Evolutionary conservation across 2,113 vertebrate genomes (phyloP).

Genomic region (Otolemur garnettii): DNA sequence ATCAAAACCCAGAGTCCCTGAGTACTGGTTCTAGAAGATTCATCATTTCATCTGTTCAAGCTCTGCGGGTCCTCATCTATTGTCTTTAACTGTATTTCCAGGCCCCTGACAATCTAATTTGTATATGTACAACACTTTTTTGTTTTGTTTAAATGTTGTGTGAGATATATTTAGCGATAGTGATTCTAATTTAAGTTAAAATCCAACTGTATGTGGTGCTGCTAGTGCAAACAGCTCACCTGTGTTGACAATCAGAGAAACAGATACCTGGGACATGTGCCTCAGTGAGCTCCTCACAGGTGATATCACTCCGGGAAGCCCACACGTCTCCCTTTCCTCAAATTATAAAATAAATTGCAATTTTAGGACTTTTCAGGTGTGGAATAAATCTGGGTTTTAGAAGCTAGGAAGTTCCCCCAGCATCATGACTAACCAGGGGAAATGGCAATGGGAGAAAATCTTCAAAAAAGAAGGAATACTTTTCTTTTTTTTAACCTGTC

Average conservation of each 20-base stretch:
- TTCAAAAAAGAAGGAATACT: not conserved
- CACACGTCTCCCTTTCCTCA: not conserved
- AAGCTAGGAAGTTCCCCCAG: not conserved
- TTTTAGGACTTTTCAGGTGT: conserved; percentile 36
- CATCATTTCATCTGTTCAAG: not conserved
- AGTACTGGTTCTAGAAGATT: not conserved
- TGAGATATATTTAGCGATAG: conserved; percentile 10
- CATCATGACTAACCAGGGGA: not conserved
- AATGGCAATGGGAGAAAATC: not conserved
- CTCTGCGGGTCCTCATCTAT: not conserved
- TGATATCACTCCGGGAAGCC: not conserved
- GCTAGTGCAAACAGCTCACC: conserved; percentile 60
- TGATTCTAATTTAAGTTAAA: conserved; percentile 52
- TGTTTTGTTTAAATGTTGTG: conserved; percentile 11
- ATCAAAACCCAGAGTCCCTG: not conserved
- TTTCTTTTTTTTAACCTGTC: not conserved
- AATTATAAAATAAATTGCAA: conserved; percentile 43
- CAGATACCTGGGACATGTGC: conserved; percentile 21
- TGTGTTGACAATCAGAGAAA: not conserved
- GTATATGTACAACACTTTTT: not conserved
- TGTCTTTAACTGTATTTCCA: not conserved
- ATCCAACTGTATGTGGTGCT: not conserved
- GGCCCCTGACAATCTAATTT: not conserved
- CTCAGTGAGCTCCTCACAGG: not conserved
- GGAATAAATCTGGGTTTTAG: not conserved